Base-by-base conservation (phyloP, 2,888 invertebrate genomes). In the Drosophila algonquin region DNA sequence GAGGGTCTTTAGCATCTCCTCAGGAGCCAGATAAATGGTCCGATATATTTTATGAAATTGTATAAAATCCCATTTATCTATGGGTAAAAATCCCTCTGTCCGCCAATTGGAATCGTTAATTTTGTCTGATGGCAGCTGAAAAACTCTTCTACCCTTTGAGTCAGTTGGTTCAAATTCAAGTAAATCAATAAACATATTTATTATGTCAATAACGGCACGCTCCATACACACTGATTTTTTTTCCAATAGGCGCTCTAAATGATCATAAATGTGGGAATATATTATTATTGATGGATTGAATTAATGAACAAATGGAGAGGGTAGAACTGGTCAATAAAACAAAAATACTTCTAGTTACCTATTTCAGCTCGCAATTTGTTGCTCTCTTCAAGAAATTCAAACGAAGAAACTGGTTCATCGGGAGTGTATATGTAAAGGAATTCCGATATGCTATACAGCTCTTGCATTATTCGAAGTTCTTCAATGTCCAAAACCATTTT, bases 151-250 rank as follows among this genome's bases (percentile, higher is more conserved):
- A 93, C 94, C 71, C 94, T 94, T 70, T 93, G 94, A 59, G 95
- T 94, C 91, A 3, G 65, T 35, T 0, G 70, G 73, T 1, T 89
- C 87, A 54, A 91, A 90, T 6, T 91, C 84, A 10, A 91, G 67
- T 40, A 94, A 93, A 32, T 93, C 93, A 68, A 97, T 93, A 85
- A 97, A 97, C 92, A 96, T 95, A 77, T 96, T 94, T 30, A 97
- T 95, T 40, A 97, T 93, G 79, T 96, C 96, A 48, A 95, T 94
- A 0, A 96, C 96, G 32, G 96, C 95, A 72, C 94, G 94, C 92
- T 97, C 97, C 30, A 95, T 95, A 24, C 94, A 94, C n/a, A 93
- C 92, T 0, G 95, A 95, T 90, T 94, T 94, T 50, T 93, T 91
- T 86, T 94, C 94, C 6, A 95, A 89, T 57, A 94, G 93, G 56